Percentiles rank a stretch among this genome's conserved stretches.
phyloP scores from a whole-genome alignment of 1,140 invertebrate species.

The Diuraphis noxia region DNA sequence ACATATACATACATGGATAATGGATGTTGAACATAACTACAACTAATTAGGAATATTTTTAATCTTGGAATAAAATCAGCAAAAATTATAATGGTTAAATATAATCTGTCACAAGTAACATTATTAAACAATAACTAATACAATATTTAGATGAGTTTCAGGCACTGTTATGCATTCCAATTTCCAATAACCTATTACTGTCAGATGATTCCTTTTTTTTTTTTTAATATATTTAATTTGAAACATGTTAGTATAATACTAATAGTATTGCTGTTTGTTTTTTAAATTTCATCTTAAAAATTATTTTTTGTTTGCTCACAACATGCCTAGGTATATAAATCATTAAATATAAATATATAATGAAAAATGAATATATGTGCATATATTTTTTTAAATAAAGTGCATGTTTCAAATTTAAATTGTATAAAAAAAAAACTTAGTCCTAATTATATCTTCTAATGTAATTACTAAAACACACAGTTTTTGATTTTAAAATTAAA shows the following conservation, averaged over 20 bases:
- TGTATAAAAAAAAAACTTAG: neutral
- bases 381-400: neutral
- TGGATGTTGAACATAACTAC: too few species aligned
- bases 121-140: neutral
- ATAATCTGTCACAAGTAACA: neutral
- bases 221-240: neutral
- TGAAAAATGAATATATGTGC: neutral
- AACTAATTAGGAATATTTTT: too few species aligned
- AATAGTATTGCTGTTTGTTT: too few species aligned
- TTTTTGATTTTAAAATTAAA: neutral
- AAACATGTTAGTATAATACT: neutral
- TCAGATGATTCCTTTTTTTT: neutral
- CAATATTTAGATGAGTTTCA: neutral
- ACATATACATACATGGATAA: too few species aligned
- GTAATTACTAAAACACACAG: neutral
- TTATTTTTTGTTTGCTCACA: neutral
- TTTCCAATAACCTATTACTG: too few species aligned
- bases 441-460: neutral
- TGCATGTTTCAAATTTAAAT: neutral
- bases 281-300: neutral
- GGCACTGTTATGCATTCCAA: neutral
- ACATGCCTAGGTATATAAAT: neutral
- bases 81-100: neutral
- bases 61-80: neutral
- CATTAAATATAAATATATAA: neutral